Conservation (phyloP, 2,888 invertebrate species). For the Drosophila neonasuta region DNA sequence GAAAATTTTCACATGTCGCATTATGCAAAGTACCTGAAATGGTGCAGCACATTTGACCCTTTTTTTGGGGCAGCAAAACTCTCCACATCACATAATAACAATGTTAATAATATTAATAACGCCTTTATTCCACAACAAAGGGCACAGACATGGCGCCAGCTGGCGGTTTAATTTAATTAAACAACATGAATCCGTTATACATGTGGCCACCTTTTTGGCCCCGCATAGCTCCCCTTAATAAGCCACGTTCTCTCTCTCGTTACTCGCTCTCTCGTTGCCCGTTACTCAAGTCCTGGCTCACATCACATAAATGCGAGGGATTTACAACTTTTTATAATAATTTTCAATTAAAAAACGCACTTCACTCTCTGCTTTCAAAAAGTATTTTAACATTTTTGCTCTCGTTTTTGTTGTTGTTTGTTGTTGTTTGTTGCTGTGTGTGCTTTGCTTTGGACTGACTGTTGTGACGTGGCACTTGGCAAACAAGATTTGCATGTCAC, state of each 20-base stretch:
- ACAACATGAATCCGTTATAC: slow-evolving; percentile 72
- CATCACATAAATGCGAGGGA: slow-evolving; percentile 58
- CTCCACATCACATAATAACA: slow-evolving; percentile 31
- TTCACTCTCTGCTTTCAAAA: slow-evolving; percentile 44
- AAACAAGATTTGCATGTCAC: slow-evolving; percentile 76
- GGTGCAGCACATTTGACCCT: slow-evolving; percentile 51
- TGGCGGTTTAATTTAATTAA: slow-evolving; percentile 76
- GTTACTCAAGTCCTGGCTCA: slow-evolving; percentile 3
- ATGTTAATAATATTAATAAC: slow-evolving; percentile 75
- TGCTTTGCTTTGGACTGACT: slow-evolving; percentile 50
- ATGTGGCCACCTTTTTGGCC: slow-evolving; percentile 68
- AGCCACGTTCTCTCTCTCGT: slow-evolving; percentile 31
- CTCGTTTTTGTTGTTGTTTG: slow-evolving; percentile 22
- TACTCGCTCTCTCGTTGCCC: slow-evolving; percentile 1
- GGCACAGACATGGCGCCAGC: slow-evolving; percentile 47
- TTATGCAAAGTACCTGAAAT: slow-evolving; percentile 68
- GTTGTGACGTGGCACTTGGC: slow-evolving; percentile 63
- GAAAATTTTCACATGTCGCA: slow-evolving; percentile 66
- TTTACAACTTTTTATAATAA: slow-evolving; percentile 76
- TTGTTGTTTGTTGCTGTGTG: slow-evolving; percentile 19
- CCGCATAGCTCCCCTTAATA: slow-evolving; percentile 57
- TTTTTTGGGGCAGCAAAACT: slow-evolving; percentile 21
- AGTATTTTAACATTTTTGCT: slow-evolving; percentile 41
- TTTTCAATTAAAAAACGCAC: slow-evolving; percentile 76
- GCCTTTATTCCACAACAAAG: slow-evolving; percentile 72